Evolutionary conservation across 2,797 vertebrate species (phyloP).

Genomic region (Neostethus bicornis): DNA sequence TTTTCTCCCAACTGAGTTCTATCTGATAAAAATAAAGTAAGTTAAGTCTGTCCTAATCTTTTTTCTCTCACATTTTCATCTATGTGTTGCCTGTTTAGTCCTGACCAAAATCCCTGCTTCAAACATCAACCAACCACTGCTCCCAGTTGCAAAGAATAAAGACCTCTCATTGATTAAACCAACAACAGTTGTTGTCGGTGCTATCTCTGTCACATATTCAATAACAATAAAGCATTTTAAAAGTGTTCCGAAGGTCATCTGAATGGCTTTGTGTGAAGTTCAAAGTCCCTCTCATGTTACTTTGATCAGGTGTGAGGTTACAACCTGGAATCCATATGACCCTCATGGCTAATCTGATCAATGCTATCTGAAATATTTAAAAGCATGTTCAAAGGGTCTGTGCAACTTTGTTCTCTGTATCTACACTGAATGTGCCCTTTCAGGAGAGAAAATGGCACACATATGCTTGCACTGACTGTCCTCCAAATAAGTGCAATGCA

Average conservation of each 20-base stretch:
- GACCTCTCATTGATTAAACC: slow-evolving; percentile 43
- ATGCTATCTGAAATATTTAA: slow-evolving; percentile 55
- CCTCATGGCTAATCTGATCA: slow-evolving; percentile 58
- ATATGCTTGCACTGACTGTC: background rate
- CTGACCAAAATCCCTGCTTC: slow-evolving; percentile 9
- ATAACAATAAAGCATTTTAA: slow-evolving; percentile 47
- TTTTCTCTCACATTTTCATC: no score
- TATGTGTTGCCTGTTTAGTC: slow-evolving; percentile 26
- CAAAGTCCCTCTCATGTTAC: slow-evolving; percentile 55
- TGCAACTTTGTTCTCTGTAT: slow-evolving; percentile 52
- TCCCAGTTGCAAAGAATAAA: slow-evolving; percentile 6
- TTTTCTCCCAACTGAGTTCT: no score
- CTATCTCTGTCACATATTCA: slow-evolving; percentile 53
- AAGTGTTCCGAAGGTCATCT: slow-evolving; percentile 53
- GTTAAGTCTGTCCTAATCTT: no score
- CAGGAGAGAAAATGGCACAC: slow-evolving; percentile 1
- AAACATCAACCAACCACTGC: slow-evolving; percentile 4
- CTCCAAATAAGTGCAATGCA: background rate
- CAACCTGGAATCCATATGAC: slow-evolving; percentile 52
- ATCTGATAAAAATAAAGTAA: no score
- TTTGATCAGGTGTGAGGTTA: slow-evolving; percentile 65
- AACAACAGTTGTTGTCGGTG: slow-evolving; percentile 31
- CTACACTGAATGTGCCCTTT: slow-evolving; percentile 31
- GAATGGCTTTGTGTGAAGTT: slow-evolving; percentile 41
- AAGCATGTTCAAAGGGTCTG: slow-evolving; percentile 58